Conservation (phyloP, 2,113 vertebrate species). For the Chrysochloris asiatica region DNA sequence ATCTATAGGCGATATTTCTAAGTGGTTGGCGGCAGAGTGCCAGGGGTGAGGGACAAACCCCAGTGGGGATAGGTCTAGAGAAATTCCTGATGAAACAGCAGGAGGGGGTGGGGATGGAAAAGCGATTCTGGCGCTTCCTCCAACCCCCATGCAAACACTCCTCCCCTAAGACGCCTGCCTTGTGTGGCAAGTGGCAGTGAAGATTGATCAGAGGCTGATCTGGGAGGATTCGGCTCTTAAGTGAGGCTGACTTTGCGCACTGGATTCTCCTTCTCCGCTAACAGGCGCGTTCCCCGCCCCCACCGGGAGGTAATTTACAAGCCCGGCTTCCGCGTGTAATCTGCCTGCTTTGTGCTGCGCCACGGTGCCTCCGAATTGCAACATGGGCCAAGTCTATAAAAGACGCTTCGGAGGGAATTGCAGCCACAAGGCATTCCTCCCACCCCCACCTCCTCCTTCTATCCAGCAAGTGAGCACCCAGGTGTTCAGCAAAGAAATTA, state of each 20-base stretch:
- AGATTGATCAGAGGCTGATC: conserved; percentile 23
- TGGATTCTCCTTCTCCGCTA: background rate
- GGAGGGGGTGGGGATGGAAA: background rate
- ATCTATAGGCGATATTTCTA: conserved; percentile 59
- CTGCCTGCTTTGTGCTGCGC: conserved; percentile 44
- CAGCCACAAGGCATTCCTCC: background rate
- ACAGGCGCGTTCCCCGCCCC: background rate
- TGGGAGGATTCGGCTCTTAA: background rate
- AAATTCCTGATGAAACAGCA: background rate
- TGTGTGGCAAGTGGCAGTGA: background rate
- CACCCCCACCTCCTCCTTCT: background rate
- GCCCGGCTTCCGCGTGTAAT: background rate
- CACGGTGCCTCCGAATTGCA: background rate
- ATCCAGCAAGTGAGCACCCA: background rate
- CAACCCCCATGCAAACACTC: background rate
- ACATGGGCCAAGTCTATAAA: conserved; percentile 27
- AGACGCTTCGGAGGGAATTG: background rate
- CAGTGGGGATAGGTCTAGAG: background rate
- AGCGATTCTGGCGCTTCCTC: background rate
- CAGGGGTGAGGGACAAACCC: background rate
- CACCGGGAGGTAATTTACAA: conserved; percentile 65
- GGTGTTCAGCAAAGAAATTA: conserved; percentile 32
- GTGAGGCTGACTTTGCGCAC: background rate
- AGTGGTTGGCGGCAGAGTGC: background rate
- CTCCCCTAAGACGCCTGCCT: background rate